Percentiles rank a stretch among this genome's conserved stretches.
phyloP scores from a whole-genome alignment of 2,797 vertebrate genomes.

The Anguilla megastoma region DNA sequence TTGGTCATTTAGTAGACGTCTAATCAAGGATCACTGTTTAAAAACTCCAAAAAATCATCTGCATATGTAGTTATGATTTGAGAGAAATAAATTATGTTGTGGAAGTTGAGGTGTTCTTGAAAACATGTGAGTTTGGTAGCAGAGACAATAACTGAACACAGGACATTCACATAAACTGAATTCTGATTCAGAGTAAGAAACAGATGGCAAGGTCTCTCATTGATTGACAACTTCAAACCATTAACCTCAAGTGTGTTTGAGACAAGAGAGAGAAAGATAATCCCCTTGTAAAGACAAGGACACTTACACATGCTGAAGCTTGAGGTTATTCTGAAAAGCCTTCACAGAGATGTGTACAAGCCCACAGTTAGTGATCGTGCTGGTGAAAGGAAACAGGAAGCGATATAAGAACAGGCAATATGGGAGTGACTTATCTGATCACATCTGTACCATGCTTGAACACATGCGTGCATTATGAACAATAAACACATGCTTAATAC shows the following conservation, averaged over 20 bases:
- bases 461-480: conserved; percentile 17
- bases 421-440: conserved; percentile 31
- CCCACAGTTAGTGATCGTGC: conserved; percentile 71
- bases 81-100: neutral
- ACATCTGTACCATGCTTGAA: conserved; percentile 2
- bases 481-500: neutral
- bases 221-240: conserved; percentile 63
- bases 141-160: neutral
- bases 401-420: conserved; percentile 9
- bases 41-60: neutral
- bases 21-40: neutral
- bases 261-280: conserved; percentile 45
- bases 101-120: neutral
- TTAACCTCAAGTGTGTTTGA: conserved; percentile 41
- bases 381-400: conserved; percentile 50
- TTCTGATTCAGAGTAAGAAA: neutral
- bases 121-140: neutral
- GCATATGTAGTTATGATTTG: neutral
- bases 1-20: too few species aligned
- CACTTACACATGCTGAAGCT: conserved; percentile 81
- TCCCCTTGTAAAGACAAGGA: conserved; percentile 43
- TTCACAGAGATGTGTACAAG: conserved; percentile 68
- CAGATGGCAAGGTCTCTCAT: conserved; percentile 32
- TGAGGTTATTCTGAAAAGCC: conserved; percentile 73
- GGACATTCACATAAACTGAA: neutral